phyloP scores from a whole-genome alignment of 2,888 invertebrate genomes.

The Zygothrica quintamaculata region DNA sequence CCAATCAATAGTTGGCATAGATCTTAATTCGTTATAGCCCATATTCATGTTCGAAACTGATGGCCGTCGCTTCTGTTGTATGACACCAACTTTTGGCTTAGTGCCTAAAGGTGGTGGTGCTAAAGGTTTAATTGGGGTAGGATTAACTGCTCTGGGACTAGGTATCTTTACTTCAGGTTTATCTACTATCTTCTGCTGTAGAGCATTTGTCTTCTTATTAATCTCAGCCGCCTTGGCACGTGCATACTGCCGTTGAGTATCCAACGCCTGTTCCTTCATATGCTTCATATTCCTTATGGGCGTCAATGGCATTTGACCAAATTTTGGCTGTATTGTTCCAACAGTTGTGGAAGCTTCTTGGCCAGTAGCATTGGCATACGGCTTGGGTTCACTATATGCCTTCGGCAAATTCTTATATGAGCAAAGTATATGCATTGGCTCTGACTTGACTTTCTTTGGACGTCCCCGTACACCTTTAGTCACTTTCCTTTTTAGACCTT shows the following conservation, averaged over 20 bases:
- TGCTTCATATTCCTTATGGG: background rate
- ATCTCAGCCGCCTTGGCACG: conserved; percentile 1
- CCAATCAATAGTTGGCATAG: too few relatives aligned
- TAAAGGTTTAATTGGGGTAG: too few relatives aligned
- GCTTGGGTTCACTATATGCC: background rate
- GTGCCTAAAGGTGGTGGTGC: too few relatives aligned
- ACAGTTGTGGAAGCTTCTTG: background rate
- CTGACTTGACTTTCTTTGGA: background rate
- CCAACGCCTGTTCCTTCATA: background rate
- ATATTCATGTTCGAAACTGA: too few relatives aligned
- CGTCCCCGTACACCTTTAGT: background rate
- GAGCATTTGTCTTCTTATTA: background rate
- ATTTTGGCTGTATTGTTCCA: too few relatives aligned
- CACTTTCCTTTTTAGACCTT: background rate
- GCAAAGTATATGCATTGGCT: background rate
- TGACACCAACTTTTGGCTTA: too few relatives aligned
- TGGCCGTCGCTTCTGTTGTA: too few relatives aligned
- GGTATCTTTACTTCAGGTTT: background rate
- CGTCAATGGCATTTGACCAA: background rate
- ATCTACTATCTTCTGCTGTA: background rate
- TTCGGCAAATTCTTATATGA: background rate
- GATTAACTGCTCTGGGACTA: background rate
- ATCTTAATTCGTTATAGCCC: too few relatives aligned
- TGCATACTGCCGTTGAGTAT: background rate
- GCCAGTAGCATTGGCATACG: background rate